Percentiles rank a stretch among this genome's conserved stretches.
phyloP scores from a whole-genome alignment of 2,113 vertebrate species.

The Dipodomys ordii region DNA sequence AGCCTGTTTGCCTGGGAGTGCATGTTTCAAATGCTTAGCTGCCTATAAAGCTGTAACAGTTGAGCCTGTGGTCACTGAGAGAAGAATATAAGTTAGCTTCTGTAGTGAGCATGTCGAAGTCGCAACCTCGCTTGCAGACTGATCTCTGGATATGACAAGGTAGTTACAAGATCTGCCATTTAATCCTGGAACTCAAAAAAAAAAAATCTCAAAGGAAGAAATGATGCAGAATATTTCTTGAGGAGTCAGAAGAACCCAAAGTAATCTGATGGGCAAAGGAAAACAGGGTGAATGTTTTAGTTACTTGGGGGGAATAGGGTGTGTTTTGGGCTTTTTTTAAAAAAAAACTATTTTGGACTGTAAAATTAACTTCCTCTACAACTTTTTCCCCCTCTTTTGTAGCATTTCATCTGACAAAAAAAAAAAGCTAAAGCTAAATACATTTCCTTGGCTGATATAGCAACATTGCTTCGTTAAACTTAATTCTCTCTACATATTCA shows the following conservation, averaged over 20 bases:
- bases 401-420: constrained; percentile 78
- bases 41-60: constrained; percentile 94
- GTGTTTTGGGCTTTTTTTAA: constrained; percentile 60
- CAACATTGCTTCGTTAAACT: constrained; percentile 78
- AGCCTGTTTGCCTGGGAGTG: constrained; percentile 93
- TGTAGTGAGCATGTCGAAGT: constrained; percentile 85
- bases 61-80: constrained; percentile 87
- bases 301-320: constrained; percentile 73
- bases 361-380: constrained; percentile 81
- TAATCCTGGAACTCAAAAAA: constrained; percentile 84
- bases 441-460: constrained; percentile 80
- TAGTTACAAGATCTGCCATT: constrained; percentile 85
- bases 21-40: constrained; percentile 95
- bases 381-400: constrained; percentile 76
- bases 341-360: constrained; percentile 65
- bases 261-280: constrained; percentile 84
- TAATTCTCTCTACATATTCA: constrained; percentile 82
- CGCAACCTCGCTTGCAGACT: constrained; percentile 87
- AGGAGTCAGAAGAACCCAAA: constrained; percentile 85
- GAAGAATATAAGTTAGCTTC: constrained; percentile 84
- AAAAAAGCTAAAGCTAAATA: constrained; percentile 60
- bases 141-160: constrained; percentile 88
- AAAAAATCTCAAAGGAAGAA: constrained; percentile 84
- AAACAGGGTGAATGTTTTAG: constrained; percentile 65
- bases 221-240: constrained; percentile 84